Percentiles rank a stretch among this genome's conserved stretches.
Evolutionary conservation across 1,140 invertebrate species (phyloP).

Genomic region (Plodia interpunctella): DNA sequence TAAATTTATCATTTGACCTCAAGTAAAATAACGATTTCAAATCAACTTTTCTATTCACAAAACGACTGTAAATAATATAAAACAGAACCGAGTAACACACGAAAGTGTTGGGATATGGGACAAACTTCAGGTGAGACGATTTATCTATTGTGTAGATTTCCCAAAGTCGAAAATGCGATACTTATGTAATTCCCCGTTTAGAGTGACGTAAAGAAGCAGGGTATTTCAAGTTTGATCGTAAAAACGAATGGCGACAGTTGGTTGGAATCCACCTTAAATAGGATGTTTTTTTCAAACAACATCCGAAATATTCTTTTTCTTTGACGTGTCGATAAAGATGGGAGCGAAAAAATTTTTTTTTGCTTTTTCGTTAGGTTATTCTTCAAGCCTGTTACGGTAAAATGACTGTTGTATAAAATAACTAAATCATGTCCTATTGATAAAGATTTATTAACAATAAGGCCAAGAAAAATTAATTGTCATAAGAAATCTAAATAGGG

Average conservation of each 20-base stretch:
- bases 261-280: not conserved
- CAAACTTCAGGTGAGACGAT: not conserved
- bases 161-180: not conserved
- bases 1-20: too few relatives aligned
- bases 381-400: too few relatives aligned
- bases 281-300: not conserved
- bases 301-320: too few relatives aligned
- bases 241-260: not conserved
- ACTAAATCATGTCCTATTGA: too few relatives aligned
- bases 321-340: too few relatives aligned
- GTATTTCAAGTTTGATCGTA: not conserved
- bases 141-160: not conserved
- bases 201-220: not conserved
- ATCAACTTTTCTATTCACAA: not conserved
- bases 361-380: too few relatives aligned
- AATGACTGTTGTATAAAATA: too few relatives aligned
- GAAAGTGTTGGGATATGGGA: not conserved
- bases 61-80: not conserved
- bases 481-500: too few relatives aligned
- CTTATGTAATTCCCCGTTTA: not conserved
- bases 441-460: too few relatives aligned
- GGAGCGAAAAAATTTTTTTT: too few relatives aligned
- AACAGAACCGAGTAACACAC: not conserved
- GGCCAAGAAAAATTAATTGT: too few relatives aligned
- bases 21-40: too few relatives aligned